Percentiles rank a stretch among this genome's conserved stretches.
These are phyloP conservation scores for Rhynchonycteris naso DNA, from an alignment of 2,797 vertebrate genomes.

Conservation along the genomic window DNA sequence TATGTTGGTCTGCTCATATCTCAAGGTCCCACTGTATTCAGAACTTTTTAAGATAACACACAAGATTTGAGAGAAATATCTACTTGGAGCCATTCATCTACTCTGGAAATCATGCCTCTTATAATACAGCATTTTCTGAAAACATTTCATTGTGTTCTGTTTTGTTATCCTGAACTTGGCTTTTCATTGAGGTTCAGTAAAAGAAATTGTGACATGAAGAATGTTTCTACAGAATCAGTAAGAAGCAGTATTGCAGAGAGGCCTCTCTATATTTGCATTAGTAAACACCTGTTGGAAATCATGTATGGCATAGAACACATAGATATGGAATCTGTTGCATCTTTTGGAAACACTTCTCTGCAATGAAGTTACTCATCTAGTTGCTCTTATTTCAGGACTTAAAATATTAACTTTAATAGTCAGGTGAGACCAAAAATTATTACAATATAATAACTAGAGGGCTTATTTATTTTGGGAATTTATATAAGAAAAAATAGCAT, in stretches of 20 bases:
- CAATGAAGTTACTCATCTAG: background rate
- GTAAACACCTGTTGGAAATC: background rate
- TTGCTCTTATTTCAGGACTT: background rate
- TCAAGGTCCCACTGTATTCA: too few relatives aligned
- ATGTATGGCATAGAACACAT: background rate
- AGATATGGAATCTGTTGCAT: background rate
- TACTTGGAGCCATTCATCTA: background rate
- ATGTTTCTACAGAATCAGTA: background rate
- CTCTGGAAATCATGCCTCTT: background rate
- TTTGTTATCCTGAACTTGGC: background rate
- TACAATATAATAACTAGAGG: background rate
- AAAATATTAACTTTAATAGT: conserved; percentile 23
- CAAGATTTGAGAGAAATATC: background rate
- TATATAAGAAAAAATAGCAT: background rate
- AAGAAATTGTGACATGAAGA: background rate
- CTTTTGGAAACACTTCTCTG: background rate
- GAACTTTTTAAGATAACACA: background rate
- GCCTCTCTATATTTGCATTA: background rate
- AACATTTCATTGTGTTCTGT: background rate
- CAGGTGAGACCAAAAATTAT: background rate
- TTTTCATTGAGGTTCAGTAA: background rate
- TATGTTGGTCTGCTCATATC: too few relatives aligned
- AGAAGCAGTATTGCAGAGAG: background rate
- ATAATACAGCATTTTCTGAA: background rate
- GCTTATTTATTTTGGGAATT: background rate